These are phyloP conservation scores for Crossocerus cetratus DNA, from an alignment of 2,888 invertebrate species.

Conservation along the genomic window DNA sequence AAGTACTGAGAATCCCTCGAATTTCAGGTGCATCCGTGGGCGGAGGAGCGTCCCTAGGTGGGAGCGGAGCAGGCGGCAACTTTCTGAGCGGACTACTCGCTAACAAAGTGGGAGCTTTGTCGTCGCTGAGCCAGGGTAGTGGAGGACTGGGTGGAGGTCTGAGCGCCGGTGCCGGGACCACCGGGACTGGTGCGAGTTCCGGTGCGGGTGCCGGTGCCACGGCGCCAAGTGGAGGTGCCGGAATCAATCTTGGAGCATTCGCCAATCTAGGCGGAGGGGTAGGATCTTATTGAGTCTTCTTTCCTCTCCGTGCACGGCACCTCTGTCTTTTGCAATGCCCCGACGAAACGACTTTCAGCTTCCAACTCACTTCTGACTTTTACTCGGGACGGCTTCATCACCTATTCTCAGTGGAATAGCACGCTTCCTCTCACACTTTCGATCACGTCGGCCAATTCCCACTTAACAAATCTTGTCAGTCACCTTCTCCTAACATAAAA, in stretches of 20 bases:
- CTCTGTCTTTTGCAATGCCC: too few relatives aligned
- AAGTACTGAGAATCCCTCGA: too few relatives aligned
- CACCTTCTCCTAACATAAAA: too few relatives aligned
- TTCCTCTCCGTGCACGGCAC: neutral
- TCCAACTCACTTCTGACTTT: too few relatives aligned
- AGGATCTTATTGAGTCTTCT: constrained; percentile 59
- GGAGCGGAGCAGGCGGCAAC: neutral
- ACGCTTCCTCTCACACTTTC: too few relatives aligned
- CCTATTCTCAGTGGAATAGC: too few relatives aligned
- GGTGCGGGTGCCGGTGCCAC: neutral
- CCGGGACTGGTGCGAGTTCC: neutral
- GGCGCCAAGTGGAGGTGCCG: constrained; percentile 49
- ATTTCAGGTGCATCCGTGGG: neutral
- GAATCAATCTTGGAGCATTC: constrained; percentile 66
- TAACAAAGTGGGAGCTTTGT: constrained; percentile 35
- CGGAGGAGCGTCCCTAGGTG: constrained; percentile 36
- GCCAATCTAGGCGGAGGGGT: constrained; percentile 68
- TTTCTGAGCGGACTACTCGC: constrained; percentile 49
- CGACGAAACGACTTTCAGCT: too few relatives aligned
- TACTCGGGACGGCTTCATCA: too few relatives aligned
- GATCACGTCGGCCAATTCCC: too few relatives aligned
- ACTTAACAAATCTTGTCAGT: too few relatives aligned
- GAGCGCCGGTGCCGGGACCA: constrained; percentile 24
- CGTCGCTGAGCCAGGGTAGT: constrained; percentile 56
- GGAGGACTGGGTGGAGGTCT: constrained; percentile 35